Evolutionary conservation across 1,140 invertebrate genomes (phyloP).

Genomic region (Cecropterus lyciades): DNA sequence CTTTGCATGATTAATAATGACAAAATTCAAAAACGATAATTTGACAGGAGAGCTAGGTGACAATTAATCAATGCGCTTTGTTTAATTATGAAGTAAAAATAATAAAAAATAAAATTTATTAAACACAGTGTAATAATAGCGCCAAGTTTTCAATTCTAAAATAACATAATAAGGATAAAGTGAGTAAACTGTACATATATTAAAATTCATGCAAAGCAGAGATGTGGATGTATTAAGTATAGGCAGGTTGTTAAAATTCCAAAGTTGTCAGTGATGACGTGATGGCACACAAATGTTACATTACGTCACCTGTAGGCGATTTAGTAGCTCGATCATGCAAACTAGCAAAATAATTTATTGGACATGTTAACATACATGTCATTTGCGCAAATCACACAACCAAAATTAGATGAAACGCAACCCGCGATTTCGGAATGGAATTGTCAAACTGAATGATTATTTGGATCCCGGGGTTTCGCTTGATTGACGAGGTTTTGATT

Average conservation of each 20-base stretch:
- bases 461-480: not conserved
- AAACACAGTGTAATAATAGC: too few relatives aligned
- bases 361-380: conserved; percentile 10
- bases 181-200: too few relatives aligned
- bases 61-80: too few relatives aligned
- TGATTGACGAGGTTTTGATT: not conserved
- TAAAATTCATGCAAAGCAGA: too few relatives aligned
- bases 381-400: conserved; percentile 6
- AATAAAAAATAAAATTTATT: too few relatives aligned
- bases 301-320: conserved; percentile 11
- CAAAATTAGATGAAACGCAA: conserved; percentile 9
- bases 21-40: too few relatives aligned
- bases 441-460: not conserved
- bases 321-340: not conserved
- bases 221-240: too few relatives aligned
- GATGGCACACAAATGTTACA: not conserved
- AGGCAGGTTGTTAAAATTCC: conserved; percentile 4
- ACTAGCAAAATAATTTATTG: conserved; percentile 9
- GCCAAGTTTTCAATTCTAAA: too few relatives aligned
- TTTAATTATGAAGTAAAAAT: too few relatives aligned
- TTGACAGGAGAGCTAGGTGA: too few relatives aligned
- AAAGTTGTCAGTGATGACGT: not conserved
- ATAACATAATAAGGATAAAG: too few relatives aligned
- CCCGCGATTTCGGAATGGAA: conserved; percentile 6
- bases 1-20: too few relatives aligned